Evolutionary conservation across 2,888 invertebrate species (phyloP), one percentile per base, ranked within the genome.

Genomic region (Anorthoa munda): DNA sequence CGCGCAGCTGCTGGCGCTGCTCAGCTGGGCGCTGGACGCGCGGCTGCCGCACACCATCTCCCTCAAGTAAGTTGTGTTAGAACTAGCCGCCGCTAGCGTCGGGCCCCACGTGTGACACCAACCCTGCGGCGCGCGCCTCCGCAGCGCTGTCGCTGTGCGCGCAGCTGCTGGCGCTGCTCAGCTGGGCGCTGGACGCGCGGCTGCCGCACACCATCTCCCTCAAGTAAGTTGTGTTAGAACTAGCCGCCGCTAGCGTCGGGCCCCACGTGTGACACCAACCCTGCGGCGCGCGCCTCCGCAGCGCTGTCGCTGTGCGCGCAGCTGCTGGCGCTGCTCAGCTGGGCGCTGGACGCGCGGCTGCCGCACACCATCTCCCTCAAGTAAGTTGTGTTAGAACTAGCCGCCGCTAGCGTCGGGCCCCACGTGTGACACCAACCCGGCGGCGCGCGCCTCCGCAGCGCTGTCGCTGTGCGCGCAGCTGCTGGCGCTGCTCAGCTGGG

Each of bases 281-380:
- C 85, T 97, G 97, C 59, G 98, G 84, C 97, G 97, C 92, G 98
- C 98, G 82, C 71, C 77, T 78, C 53, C 13, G 94, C 95, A 0
- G 99, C 98, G 68, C 97, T 99, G 59, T 98, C 98, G 58, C 98
- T 99, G 92, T 98, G 98, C 56, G 98, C 99, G 73, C 99, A 99
- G 95, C 96, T 99, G 85, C 97, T 98, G 61, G 97, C 98, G 90
- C 96, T 99, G 83, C 96, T 99, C 83, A 98, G 99, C 65, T 98
- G 97, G 96, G 98, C 98, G 92, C 96, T 99, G 79, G 98, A 99
- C 94, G 97, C 98, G 69, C 97, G 98, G 82, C 96, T 99, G 91
- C 99, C 99, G 53, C 97, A 93, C 80, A 82, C 92, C 26, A 84
- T 94, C 46, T 77, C 91, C 12, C 91, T 94, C 82, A 91, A 89